Base-by-base conservation (phyloP, 2,113 vertebrate genomes). In the Ranitomeya imitator region DNA sequence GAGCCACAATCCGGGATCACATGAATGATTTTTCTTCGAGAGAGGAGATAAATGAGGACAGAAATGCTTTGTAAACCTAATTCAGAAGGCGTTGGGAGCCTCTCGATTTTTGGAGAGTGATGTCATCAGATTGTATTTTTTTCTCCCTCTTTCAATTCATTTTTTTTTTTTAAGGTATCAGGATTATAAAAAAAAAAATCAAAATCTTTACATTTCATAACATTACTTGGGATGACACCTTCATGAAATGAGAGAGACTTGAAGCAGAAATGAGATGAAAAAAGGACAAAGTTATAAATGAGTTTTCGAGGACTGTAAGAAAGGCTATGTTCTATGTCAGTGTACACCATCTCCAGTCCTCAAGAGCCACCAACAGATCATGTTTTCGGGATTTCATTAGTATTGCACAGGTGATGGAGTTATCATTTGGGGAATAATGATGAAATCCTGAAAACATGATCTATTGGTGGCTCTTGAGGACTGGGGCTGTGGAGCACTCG, bases 51-150 rank as follows among this genome's bases (percentile, higher is more conserved):
- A 92, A 94, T 95, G 93, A 95, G 91, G 94, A 95, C 92, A 96
- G 95, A 94, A 94, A 92, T 83, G 92, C 94, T 95, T 94, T 95
- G 93, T 93, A 93, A 94, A 92, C 87, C 91, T 88, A 90, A 91
- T 94, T 95, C 93, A 94, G 93, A 92, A 93, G 93, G 91, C 93
- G 90, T 88, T 90, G 91, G 59, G 80, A 63, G 69, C 69, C 80
- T 55, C 18, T 11, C n/a, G 57, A 79, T 60, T 74, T 54, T 82
- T 76, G 51, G 57, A 45, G 57, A 73, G 73, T 77, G 86, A 82
- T 88, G 31, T 51, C 61, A 67, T 74, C 18, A 83, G 79, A 83
- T 65, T 61, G 55, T 14, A 23, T 82, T 88, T 81, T 88, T 88
- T 60, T 31, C n/a, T 31, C 57, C 74, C 15, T 7, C 13, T 55